A percentile compares a stretch with the other conserved stretches of the same genome.
Evolutionary conservation across 2,113 vertebrate species (phyloP).

Genomic region (Daphoenositta chrysoptera): DNA sequence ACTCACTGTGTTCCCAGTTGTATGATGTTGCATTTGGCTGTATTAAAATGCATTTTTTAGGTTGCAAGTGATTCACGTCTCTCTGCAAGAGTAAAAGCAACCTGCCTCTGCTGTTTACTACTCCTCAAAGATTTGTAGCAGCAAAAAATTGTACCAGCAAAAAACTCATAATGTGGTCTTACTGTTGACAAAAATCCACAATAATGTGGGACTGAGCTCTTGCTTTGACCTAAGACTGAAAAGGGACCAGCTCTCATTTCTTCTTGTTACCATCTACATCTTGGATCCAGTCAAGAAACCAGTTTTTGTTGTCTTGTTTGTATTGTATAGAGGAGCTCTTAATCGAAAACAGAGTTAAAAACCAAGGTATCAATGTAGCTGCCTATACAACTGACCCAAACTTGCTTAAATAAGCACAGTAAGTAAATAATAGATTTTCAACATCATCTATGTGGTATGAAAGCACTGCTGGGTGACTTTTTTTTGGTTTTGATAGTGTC

Average conservation of each 20-base stretch:
- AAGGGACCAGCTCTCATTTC: background rate
- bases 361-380: background rate
- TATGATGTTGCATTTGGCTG: conserved; percentile 2
- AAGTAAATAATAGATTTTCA: background rate
- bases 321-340: background rate
- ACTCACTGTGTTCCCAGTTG: background rate
- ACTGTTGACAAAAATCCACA: background rate
- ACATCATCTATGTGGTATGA: background rate
- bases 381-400: background rate
- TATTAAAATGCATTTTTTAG: conserved; percentile 31
- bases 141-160: background rate
- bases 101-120: background rate
- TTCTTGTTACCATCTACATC: background rate
- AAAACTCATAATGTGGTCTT: background rate
- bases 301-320: background rate
- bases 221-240: background rate
- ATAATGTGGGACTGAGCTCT: accelerated
- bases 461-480: background rate
- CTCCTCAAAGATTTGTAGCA: background rate
- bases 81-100: background rate
- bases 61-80: background rate
- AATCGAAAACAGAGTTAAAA: background rate
- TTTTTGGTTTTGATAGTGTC: background rate
- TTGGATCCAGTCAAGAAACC: background rate
- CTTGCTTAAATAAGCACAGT: background rate